phyloP scores from a whole-genome alignment of 1,140 invertebrate genomes.

The Lamellibrachia luymesi region DNA sequence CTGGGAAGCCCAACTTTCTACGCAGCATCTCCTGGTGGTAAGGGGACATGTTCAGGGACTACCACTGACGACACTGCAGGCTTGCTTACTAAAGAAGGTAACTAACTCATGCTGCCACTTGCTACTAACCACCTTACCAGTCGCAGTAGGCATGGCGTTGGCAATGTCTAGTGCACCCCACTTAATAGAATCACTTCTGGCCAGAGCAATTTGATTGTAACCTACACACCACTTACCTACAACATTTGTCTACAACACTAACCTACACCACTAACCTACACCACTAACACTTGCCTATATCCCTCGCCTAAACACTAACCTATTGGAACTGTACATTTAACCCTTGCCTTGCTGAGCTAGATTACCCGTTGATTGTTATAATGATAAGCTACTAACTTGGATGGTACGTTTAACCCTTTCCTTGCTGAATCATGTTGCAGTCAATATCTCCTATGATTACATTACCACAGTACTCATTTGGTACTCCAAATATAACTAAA shows the following conservation, averaged over 20 bases:
- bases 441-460: too few species aligned
- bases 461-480: too few species aligned
- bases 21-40: conserved; percentile 8
- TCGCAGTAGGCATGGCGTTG: too few species aligned
- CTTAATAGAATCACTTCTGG: too few species aligned
- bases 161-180: too few species aligned
- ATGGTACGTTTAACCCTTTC: too few species aligned
- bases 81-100: conserved; percentile 17
- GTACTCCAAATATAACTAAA: too few species aligned
- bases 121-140: neutral
- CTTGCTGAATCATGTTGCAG: too few species aligned
- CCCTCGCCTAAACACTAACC: neutral
- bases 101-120: neutral
- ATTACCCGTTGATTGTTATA: too few species aligned
- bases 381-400: too few species aligned
- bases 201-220: neutral
- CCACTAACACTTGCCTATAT: neutral
- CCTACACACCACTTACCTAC: neutral
- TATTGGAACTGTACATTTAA: too few species aligned
- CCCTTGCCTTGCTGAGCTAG: too few species aligned
- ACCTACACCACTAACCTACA: neutral
- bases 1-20: conserved; percentile 18
- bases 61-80: conserved; percentile 9
- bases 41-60: neutral
- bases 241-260: neutral